These are phyloP conservation scores for Platysternon megacephalum DNA, from an alignment of 2,113 vertebrate genomes.

Conservation along the genomic window DNA sequence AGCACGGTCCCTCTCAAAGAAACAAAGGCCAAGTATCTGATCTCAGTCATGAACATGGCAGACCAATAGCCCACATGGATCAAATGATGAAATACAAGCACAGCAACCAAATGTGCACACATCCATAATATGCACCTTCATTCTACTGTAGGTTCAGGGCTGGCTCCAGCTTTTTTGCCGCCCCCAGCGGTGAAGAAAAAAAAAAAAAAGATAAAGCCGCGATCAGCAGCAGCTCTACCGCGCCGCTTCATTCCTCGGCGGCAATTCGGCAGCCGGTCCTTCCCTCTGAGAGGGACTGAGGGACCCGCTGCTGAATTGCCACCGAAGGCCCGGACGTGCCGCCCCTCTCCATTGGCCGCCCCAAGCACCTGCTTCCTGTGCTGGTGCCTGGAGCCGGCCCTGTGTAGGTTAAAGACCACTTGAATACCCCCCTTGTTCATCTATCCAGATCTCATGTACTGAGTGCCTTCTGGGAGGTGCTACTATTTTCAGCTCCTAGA, in stretches of 20 bases:
- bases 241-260: no score
- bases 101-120: not conserved
- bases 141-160: not conserved
- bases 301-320: no score
- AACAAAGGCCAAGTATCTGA: not conserved
- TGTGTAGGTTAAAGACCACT: not conserved
- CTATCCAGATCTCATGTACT: not conserved
- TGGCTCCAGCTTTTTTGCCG: no score
- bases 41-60: not conserved
- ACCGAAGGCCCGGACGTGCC: no score
- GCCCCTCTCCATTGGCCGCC: no score
- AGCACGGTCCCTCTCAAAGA: rapidly evolving
- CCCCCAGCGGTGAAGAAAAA: no score
- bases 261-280: no score
- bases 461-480: not conserved
- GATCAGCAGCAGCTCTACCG: no score
- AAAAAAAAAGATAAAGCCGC: no score
- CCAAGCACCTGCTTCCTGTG: no score
- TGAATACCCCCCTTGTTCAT: not conserved
- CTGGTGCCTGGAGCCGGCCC: no score
- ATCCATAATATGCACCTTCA: rapidly evolving
- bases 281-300: no score
- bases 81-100: not conserved
- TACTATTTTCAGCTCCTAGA: slow-evolving; percentile 6
- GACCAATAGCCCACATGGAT: not conserved